A percentile compares a stretch with the other conserved stretches of the same genome.
Conservation (phyloP, 2,888 invertebrate genomes). For the Calephelis perditalis region DNA sequence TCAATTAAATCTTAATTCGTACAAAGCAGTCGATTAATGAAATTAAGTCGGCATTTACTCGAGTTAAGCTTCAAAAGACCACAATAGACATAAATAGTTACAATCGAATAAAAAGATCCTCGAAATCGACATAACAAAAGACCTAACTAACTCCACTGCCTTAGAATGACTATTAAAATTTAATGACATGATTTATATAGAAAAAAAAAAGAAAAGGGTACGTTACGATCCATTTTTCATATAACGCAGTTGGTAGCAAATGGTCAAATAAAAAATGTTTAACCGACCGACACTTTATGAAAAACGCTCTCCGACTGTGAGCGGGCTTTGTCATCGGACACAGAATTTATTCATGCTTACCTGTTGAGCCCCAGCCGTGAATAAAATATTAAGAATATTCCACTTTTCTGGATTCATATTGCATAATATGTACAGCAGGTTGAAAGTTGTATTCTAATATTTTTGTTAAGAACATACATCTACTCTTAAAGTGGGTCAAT, state of each 20-base stretch:
- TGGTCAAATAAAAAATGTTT: constrained; percentile 76
- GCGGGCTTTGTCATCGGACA: constrained; percentile 71
- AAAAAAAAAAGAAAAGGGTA: constrained; percentile 68
- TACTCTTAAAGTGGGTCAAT: too few relatives aligned
- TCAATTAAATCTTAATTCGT: constrained; percentile 77
- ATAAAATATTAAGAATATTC: constrained; percentile 72
- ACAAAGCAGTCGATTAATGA: constrained; percentile 76
- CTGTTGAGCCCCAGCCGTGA: constrained; percentile 71
- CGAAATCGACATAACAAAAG: constrained; percentile 64
- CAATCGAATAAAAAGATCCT: constrained; percentile 69
- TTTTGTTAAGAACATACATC: background rate
- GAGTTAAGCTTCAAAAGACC: constrained; percentile 60
- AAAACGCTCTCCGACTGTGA: constrained; percentile 64
- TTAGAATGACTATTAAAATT: constrained; percentile 76
- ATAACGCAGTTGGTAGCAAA: constrained; percentile 78
- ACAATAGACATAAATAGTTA: constrained; percentile 73
- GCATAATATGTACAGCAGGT: constrained; percentile 48
- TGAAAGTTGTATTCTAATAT: constrained; percentile 35
- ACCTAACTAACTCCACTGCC: constrained; percentile 69
- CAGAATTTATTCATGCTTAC: constrained; percentile 71
- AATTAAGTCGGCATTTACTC: constrained; percentile 76
- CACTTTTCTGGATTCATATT: constrained; percentile 72
- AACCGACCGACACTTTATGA: constrained; percentile 75
- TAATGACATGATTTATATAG: constrained; percentile 77
- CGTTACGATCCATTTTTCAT: constrained; percentile 77